Evolutionary conservation across 2,888 invertebrate genomes (phyloP), one percentile per base, ranked within the genome.

Genomic region (Lasioglossum figueresi): DNA sequence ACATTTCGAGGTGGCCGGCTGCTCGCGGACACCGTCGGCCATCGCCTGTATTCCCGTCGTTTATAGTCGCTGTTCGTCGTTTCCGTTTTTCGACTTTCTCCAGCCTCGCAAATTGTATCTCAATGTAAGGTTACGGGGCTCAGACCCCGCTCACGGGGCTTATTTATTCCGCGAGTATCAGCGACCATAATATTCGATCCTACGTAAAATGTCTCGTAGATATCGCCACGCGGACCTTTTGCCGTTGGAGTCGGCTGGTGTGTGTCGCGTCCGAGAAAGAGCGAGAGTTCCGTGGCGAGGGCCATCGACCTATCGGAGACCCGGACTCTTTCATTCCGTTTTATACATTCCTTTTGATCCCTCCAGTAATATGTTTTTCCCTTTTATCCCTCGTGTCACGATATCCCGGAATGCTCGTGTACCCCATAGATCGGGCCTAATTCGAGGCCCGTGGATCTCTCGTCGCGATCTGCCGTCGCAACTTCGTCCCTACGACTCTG

Each of bases 271-370:
- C 68, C 66, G 63, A 77, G 68, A 77, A 52, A 52, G 52, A 52
- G 23, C 52, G 52, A 52, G 37, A 19, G 80, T 88, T 89, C 83
- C 82, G 86, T 76, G 82, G 83, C 73, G 59, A 48, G 59, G 75
- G 70, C 79, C 71, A 80, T 89, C 84, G 48, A 79, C 79, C 76
- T 81, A 82, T 86, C 83, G 78, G 68, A 48, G 84, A 59, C 63
- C 63, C 59, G 71, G 83, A 71, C 83, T 89, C 83, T 80, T 78
- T 85, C 82, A 59, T 89, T 79, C 68, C 84, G 76, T 80, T 83
- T 82, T 83, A 82, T 81, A 81, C 73, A 86, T 89, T 89, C 79
- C 82, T 79, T 83, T 81, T 89, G 91, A 88, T 89, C 89, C 86
- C 68, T 37, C 68, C 45, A 40, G 79, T 83, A 83, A 89, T 86